Evolutionary conservation across 2,113 vertebrate genomes (phyloP), one percentile per base, ranked within the genome.

Genomic region (Pipra filicauda): DNA sequence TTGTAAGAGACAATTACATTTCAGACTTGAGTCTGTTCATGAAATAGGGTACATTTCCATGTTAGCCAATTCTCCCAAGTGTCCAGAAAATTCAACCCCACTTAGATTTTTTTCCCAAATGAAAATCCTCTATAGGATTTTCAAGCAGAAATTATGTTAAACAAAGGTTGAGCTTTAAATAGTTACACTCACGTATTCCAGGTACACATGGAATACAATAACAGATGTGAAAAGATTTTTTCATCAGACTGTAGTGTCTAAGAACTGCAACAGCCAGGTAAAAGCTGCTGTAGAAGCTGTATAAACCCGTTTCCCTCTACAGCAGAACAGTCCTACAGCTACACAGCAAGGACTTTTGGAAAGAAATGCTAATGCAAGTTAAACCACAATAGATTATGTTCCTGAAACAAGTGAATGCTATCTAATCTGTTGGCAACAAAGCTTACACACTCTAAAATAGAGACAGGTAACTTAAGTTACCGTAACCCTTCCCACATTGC

Each of bases 281-380:
- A 70, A 48, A 70, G 27, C 35, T 69, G 55, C 35, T 39, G 8
- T 12, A 51, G 57, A 75, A 82, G 52, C 31, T 35, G 6, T 16
- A 49, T 52, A 75, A 82, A 54, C 15, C 27, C 30, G 8, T 70
- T 84, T 73, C 33, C 41, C 46, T 57, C 54, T 35, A 39, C 6
- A 83, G 57, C 28, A 69, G 10, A 65, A 14, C 20, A 72, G 31
- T 67, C 57, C 66, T 79, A 59, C 14, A 91, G 52, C 21, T 71
- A 82, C 2, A 5, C 11, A 92, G 37, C 31, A 62, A 55, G 15
- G 44, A 59, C 17, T 59, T 31, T 10, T 0, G 0, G 44, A 64
- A 85, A 69, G 9, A 79, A 72, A 75, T 5, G 20, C 22, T 78
- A 77, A 67, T 7, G 1, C 30, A 71, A 88, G 31, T 54, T 48